Evolutionary conservation across 2,888 invertebrate species (phyloP).

Genomic region (Frankliniella intonsa): DNA sequence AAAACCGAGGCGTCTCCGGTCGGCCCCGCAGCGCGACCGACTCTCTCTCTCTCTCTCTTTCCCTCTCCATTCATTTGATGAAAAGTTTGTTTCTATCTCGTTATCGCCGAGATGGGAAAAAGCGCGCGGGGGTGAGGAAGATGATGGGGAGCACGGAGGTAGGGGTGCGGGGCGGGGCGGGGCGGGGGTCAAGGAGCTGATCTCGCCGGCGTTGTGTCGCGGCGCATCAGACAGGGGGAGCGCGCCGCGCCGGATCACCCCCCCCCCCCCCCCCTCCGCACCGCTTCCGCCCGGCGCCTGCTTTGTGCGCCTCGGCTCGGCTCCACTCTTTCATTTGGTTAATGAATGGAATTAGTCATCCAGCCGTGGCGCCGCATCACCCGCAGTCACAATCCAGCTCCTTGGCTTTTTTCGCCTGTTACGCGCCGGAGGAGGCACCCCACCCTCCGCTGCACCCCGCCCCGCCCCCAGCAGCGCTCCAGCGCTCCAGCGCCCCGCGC

Average conservation of each 20-base stretch:
- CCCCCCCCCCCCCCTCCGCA: background rate
- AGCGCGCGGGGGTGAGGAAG: background rate
- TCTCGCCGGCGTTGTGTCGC: background rate
- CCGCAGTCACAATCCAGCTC: constrained; percentile 3
- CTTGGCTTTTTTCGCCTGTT: background rate
- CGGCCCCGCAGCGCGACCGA: too few relatives aligned
- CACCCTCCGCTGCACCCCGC: background rate
- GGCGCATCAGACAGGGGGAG: background rate
- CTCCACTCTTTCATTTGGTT: constrained; percentile 18
- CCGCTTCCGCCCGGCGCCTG: constrained; percentile 11
- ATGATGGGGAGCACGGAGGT: too few relatives aligned
- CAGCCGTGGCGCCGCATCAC: background rate
- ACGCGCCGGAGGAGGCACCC: background rate
- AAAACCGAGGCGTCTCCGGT: too few relatives aligned
- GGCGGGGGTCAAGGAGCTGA: background rate
- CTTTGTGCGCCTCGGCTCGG: background rate
- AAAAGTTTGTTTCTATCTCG: background rate
- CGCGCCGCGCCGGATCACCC: background rate
- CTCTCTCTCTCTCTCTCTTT: too few relatives aligned
- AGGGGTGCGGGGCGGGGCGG: background rate
- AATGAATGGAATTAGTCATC: constrained; percentile 26
- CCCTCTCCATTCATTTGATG: background rate
- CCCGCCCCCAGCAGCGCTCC: too few relatives aligned
- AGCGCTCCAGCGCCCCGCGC: background rate
- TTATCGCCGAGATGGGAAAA: background rate